Evolutionary conservation across 2,797 vertebrate species (phyloP), one percentile per base, ranked within the genome.

Genomic region (Pempheris klunzingeri): DNA sequence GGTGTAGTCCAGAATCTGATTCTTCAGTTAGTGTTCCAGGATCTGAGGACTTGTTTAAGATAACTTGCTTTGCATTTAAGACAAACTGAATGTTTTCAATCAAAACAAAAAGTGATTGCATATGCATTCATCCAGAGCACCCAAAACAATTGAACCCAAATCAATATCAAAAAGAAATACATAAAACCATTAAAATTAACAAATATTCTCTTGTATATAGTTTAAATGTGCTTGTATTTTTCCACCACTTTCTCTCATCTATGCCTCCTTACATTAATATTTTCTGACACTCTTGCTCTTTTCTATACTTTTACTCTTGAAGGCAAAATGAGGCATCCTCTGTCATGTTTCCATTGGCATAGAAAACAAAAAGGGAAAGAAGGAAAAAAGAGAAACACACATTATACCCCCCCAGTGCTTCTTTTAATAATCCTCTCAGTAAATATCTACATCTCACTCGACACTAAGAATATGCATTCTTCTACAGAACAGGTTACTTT

Each of bases 151-250:
- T 85, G 87, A 92, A 91, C 85, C 90, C 91, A 91, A 92, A 95
- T 95, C 91, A 93, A 93, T 92, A 90, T 90, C 80, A 81, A 83
- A 91, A 87, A 70, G 43, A 88, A 90, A 90, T 85, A 94, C 87
- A 92, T 82, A 92, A 81, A 93, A 89, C 82, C 84, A 91, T 94
- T 92, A 87, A 92, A 94, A 92, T 96, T 93, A 94, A 94, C 93
- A 95, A 95, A 95, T 95, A 95, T 93, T 94, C 93, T 95, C 92
- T 93, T 83, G 92, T 93, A 90, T 94, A 94, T 90, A 90, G 86
- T 94, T 92, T 93, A 93, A 92, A 94, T 96, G 95, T 95, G 94
- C 95, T 96, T 95, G 94, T 88, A 78, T 82, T 86, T 87, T 88
- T 77, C 71, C 80, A n/a, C 80, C 59, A 67, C 72, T 86, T 90